These are phyloP conservation scores for Lepus europaeus DNA, from an alignment of 2,113 vertebrate genomes.

Conservation along the genomic window DNA sequence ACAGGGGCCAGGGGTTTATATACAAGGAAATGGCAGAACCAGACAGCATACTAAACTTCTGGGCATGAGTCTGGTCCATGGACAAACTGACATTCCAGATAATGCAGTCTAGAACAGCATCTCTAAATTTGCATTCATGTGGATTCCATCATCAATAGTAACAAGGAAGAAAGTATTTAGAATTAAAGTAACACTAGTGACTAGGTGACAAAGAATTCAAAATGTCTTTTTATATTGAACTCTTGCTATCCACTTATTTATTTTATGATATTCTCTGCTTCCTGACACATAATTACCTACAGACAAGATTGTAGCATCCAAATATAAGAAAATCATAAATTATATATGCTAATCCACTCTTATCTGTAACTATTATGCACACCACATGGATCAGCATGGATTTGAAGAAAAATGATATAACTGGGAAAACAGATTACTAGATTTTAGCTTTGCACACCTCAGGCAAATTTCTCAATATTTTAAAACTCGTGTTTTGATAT, in stretches of 20 bases:
- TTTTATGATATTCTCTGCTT: not conserved
- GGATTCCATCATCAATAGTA: not conserved
- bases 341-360: slow-evolving; percentile 52
- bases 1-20: not conserved
- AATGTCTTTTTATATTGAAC: slow-evolving; percentile 11
- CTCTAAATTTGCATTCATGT: not conserved
- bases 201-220: not conserved
- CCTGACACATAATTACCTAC: not conserved
- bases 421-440: slow-evolving; percentile 20
- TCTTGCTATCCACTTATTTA: slow-evolving; percentile 29
- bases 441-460: slow-evolving; percentile 31
- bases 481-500: slow-evolving; percentile 61
- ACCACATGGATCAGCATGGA: not conserved
- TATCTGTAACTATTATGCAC: slow-evolving; percentile 44
- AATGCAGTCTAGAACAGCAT: not conserved
- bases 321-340: not conserved
- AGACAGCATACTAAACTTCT: not conserved
- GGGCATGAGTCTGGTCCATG: not conserved
- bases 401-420: slow-evolving; percentile 22
- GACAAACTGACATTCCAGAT: not conserved
- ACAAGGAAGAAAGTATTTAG: not conserved
- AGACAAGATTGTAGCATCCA: not conserved
- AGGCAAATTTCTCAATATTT: slow-evolving; percentile 50
- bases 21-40: not conserved
- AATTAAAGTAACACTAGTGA: not conserved